Conservation (phyloP, 2,797 vertebrate species). For the Sebastes jordani region DNA sequence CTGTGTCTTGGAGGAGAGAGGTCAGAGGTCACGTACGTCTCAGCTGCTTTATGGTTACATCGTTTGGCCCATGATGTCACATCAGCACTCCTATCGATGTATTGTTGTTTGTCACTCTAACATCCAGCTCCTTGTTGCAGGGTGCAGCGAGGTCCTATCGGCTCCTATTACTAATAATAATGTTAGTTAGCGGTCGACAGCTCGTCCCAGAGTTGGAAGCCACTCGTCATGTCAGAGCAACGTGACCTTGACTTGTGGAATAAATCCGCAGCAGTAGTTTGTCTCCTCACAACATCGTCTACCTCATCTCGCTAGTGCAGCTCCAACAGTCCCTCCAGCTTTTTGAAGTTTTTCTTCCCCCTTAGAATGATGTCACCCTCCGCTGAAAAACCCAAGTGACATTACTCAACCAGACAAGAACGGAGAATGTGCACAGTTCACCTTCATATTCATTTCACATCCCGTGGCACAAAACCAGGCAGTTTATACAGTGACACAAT, state of each 20-base stretch:
- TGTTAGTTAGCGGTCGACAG: constrained; percentile 62
- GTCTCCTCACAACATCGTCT: constrained; percentile 56
- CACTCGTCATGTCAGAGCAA: constrained; percentile 62
- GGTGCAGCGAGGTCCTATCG: constrained; percentile 57
- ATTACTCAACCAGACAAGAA: constrained; percentile 75
- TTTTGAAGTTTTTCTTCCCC: constrained; percentile 59
- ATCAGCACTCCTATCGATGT: constrained; percentile 11
- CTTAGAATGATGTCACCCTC: constrained; percentile 75
- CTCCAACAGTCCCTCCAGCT: constrained; percentile 49
- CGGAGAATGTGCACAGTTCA: constrained; percentile 67
- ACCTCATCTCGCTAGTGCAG: constrained; percentile 65
- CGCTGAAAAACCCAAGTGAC: constrained; percentile 65
- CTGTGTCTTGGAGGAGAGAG: constrained; percentile 18
- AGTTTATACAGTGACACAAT: constrained; percentile 66
- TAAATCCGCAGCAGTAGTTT: constrained; percentile 57
- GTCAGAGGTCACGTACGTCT: constrained; percentile 43
- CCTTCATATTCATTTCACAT: constrained; percentile 73
- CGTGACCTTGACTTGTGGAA: constrained; percentile 67
- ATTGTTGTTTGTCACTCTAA: constrained; percentile 29
- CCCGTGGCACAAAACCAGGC: constrained; percentile 61
- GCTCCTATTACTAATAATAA: constrained; percentile 71
- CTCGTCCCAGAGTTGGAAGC: constrained; percentile 55
- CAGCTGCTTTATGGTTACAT: constrained; percentile 25
- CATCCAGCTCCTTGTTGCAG: constrained; percentile 27
- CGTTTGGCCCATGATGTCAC: constrained; percentile 52